Conservation (phyloP, 1,140 invertebrate genomes). For the Carcinoscorpius rotundicauda region DNA sequence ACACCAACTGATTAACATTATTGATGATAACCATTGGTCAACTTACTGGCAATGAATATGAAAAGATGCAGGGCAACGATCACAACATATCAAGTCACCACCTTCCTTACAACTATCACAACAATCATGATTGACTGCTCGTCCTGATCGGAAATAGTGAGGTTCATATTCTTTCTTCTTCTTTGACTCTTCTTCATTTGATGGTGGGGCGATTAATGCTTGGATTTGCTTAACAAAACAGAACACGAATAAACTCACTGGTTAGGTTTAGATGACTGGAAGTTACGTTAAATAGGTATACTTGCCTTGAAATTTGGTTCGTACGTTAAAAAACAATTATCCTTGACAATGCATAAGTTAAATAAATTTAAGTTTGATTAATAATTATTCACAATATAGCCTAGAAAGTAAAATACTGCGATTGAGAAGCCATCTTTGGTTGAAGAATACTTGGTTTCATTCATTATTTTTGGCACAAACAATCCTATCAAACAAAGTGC, state of each 20-base stretch:
- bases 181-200: slow-evolving; percentile 44
- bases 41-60: slow-evolving; percentile 87
- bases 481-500: background rate
- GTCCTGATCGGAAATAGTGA: slow-evolving; percentile 40
- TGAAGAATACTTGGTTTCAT: too few species aligned
- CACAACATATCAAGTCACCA: slow-evolving; percentile 89
- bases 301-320: too few species aligned
- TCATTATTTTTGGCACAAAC: too few species aligned
- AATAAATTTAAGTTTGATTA: too few species aligned
- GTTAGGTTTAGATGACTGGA: too few species aligned
- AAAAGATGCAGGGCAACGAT: slow-evolving; percentile 86
- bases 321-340: too few species aligned
- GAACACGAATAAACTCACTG: background rate
- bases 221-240: slow-evolving; percentile 58
- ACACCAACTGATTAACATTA: too few species aligned
- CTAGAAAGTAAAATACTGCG: too few species aligned
- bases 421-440: too few species aligned
- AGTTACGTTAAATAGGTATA: too few species aligned
- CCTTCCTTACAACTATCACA: slow-evolving; percentile 88
- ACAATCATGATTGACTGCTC: slow-evolving; percentile 82
- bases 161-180: slow-evolving; percentile 37
- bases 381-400: too few species aligned
- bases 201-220: slow-evolving; percentile 69
- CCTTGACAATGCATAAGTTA: too few species aligned
- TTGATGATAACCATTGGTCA: background rate